Conservation (phyloP, 2,113 vertebrate genomes). For the Ornithorhynchus anatinus region DNA sequence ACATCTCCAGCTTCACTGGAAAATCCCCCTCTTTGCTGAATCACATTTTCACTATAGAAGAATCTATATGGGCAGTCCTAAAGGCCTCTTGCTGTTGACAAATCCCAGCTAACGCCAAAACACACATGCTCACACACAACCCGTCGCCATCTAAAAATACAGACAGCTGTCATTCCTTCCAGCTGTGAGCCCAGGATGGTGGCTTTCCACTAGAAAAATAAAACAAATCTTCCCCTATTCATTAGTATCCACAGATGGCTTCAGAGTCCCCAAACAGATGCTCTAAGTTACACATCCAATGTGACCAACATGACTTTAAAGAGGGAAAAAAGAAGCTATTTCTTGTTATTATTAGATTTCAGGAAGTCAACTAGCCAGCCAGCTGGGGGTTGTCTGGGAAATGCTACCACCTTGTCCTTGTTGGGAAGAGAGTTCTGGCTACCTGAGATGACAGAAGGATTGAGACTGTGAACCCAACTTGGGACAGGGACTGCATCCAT, state of each 20-base stretch:
- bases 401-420: not conserved
- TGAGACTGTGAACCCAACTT: too few species aligned
- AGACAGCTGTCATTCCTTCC: not conserved
- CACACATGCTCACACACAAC: not conserved
- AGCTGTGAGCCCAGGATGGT: slow-evolving; percentile 8
- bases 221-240: slow-evolving; percentile 14
- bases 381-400: not conserved
- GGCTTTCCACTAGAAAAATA: not conserved
- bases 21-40: not conserved
- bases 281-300: not conserved
- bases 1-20: not conserved
- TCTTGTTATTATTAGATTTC: not conserved
- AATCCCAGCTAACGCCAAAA: not conserved
- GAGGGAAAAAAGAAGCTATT: not conserved
- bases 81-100: not conserved
- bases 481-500: too few species aligned
- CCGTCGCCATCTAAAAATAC: slow-evolving; percentile 4
- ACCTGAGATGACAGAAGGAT: not conserved
- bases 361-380: not conserved
- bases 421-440: not conserved
- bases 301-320: not conserved
- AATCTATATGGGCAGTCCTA: not conserved
- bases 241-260: slow-evolving; percentile 1
- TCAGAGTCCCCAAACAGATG: not conserved
- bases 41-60: fast-evolving